phyloP scores from a whole-genome alignment of 2,113 vertebrate species.

The Carettochelys insculpta region DNA sequence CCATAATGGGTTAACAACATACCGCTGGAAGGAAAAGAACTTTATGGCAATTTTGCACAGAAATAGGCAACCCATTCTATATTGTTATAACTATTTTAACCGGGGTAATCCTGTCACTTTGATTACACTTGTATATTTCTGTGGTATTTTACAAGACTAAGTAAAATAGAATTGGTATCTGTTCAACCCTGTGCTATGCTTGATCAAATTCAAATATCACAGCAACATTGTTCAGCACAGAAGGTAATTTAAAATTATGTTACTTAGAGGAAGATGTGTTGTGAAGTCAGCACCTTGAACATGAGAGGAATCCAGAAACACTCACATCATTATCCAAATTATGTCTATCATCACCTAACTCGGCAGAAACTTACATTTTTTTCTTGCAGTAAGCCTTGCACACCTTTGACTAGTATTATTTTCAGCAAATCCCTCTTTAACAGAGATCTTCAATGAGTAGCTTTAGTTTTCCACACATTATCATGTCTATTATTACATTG shows the following conservation, averaged over 20 bases:
- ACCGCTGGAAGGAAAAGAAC: background rate
- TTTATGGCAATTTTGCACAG: rapidly evolving
- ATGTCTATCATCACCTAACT: background rate
- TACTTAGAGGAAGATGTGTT: background rate
- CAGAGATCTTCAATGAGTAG: background rate
- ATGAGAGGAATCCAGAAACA: background rate
- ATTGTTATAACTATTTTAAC: background rate
- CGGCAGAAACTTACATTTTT: background rate
- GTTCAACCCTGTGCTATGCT: background rate
- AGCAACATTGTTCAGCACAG: background rate
- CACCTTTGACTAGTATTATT: background rate
- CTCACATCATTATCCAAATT: background rate
- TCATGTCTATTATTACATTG: background rate
- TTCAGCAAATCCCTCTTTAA: background rate
- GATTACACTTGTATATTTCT: background rate
- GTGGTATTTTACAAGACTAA: rapidly evolving
- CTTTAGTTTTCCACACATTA: background rate
- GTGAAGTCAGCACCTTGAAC: background rate
- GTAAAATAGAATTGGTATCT: background rate
- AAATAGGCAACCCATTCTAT: background rate
- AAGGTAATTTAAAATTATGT: background rate
- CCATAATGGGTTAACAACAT: background rate
- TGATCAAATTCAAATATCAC: background rate
- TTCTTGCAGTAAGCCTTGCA: background rate
- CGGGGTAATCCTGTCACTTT: background rate